Evolutionary conservation across 2,113 vertebrate species (phyloP).

Genomic region (Ammodytes dubius): DNA sequence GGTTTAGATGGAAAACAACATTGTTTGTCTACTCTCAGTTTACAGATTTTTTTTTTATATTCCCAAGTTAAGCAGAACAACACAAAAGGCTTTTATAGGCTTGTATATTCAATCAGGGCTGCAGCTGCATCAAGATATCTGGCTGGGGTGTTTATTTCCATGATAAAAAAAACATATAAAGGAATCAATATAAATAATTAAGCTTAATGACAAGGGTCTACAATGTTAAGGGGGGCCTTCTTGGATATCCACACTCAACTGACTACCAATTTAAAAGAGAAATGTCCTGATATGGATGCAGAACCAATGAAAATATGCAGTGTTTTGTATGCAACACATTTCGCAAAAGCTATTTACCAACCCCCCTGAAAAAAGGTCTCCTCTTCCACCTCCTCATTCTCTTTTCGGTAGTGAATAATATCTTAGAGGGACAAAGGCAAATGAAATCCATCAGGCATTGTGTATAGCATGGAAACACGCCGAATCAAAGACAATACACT

Average conservation of each 20-base stretch:
- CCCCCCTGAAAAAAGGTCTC: background rate
- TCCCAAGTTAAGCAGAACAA: constrained; percentile 25
- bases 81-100: constrained; percentile 6
- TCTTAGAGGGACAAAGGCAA: constrained; percentile 63
- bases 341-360: background rate
- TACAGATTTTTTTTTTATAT: constrained; percentile 6
- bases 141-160: background rate
- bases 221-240: background rate
- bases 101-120: background rate
- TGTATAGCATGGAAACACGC: constrained; percentile 19
- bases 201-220: background rate
- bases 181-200: background rate
- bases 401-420: background rate
- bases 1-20: constrained; percentile 22
- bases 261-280: background rate
- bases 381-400: background rate
- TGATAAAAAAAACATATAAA: constrained; percentile 5
- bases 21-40: background rate
- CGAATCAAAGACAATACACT: constrained; percentile 30
- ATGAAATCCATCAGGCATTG: constrained; percentile 56
- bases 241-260: background rate
- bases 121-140: background rate
- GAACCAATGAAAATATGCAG: background rate
- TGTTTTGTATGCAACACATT: constrained; percentile 10
- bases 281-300: background rate